phyloP scores from a whole-genome alignment of 1,140 invertebrate species.

The Conus ventricosus region DNA sequence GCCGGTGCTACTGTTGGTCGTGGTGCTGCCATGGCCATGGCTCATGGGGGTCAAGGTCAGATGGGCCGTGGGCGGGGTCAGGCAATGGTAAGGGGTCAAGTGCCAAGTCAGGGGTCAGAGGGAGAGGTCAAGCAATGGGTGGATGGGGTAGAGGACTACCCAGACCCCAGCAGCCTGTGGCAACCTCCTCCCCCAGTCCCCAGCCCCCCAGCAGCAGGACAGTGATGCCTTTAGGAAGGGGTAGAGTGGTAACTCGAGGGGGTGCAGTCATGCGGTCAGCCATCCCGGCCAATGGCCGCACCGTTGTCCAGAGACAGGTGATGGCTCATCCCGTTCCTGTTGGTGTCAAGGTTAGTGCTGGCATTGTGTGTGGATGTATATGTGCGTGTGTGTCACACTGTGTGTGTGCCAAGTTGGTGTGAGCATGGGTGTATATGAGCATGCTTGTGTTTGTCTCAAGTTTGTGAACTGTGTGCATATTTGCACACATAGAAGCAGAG shows the following conservation, averaged over 20 bases:
- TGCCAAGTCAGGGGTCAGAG: background rate
- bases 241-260: background rate
- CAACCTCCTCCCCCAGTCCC: background rate
- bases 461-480: too few species aligned
- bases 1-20: background rate
- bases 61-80: background rate
- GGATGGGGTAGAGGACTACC: background rate
- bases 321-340: background rate
- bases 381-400: background rate
- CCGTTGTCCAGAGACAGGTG: slow-evolving; percentile 12
- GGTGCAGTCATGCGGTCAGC: background rate
- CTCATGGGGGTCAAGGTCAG: background rate
- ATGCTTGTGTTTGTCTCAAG: too few species aligned
- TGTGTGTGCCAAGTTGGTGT: background rate
- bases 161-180: background rate
- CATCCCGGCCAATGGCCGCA: background rate
- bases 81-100: background rate
- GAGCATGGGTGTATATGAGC: background rate
- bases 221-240: background rate
- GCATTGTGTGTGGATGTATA: background rate
- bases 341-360: background rate
- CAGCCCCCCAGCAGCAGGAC: background rate
- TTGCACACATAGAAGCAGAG: too few species aligned
- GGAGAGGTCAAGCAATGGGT: background rate
- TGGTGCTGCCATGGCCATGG: background rate